Evolutionary conservation across 2,888 invertebrate genomes (phyloP), one percentile per base, ranked within the genome.

Genomic region (Synanthedon vespiformis): DNA sequence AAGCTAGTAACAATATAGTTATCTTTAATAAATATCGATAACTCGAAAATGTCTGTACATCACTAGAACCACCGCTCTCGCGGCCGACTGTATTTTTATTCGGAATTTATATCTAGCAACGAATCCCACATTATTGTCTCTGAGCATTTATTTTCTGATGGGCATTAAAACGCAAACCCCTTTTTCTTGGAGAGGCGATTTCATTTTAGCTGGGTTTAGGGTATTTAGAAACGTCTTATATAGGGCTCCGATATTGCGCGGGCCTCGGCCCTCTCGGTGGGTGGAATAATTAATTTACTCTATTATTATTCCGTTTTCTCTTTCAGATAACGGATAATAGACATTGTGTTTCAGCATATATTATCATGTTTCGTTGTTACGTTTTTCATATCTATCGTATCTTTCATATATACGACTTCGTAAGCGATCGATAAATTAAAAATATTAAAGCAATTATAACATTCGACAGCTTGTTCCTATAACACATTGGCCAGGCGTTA

Each of bases 41-140:
- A 48, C 22, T 8, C 18, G 40, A 49, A 41, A 12, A 44, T 50
- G 34, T 58, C 41, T 11, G 51, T 52, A 55, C 74, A 66, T 51
- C 75, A 61, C 78, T 75, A 70, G 11, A 58, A 50, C 22, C 59
- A 52, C 58, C 63, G 57, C 62, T 68, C 66, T 59, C 64, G 61
- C 65, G 61, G 60, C 57, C 62, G 68, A 64, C 72, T 74, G 75
- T 80, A 83, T 86, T 85, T 86, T 85, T 85, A 85, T 85, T 82
- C 74, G 66, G 74, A 85, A 86, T 86, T 86, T 86, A 86, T 85
- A 85, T 83, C 84, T 78, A 68, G 68, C 73, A 72, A 66, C 71
- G 80, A 82, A 86, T 86, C 84, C 86, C 79, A 84, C 85, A 79
- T 86, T 86, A 87, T 86, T 86, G 86, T 87, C 84, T 78, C 74